These are phyloP conservation scores for Trinectes maculatus DNA, from an alignment of 2,113 vertebrate species.

Conservation along the genomic window DNA sequence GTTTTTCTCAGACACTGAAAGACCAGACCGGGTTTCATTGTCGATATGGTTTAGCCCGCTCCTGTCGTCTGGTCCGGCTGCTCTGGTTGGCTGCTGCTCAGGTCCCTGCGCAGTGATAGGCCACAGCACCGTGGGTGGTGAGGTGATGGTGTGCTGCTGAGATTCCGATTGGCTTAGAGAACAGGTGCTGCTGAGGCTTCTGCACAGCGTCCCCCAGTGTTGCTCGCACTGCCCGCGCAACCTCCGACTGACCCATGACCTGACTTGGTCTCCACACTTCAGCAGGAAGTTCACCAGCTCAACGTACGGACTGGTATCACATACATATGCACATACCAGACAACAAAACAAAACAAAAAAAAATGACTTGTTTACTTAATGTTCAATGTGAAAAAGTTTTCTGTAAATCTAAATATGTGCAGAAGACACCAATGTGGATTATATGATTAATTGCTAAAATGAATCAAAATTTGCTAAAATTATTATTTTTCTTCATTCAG, in stretches of 20 bases:
- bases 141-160: slow-evolving; percentile 19
- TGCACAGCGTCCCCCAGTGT: slow-evolving; percentile 91
- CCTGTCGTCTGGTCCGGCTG: slow-evolving; percentile 59
- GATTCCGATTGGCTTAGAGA: slow-evolving; percentile 39
- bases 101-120: slow-evolving; percentile 7
- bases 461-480: no score
- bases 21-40: background rate
- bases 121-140: slow-evolving; percentile 30
- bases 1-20: slow-evolving; percentile 1
- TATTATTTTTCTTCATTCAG: no score
- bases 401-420: no score
- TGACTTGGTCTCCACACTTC: slow-evolving; percentile 89
- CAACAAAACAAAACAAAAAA: no score
- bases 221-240: slow-evolving; percentile 90
- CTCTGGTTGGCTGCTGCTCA: slow-evolving; percentile 36
- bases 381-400: no score
- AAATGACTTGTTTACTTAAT: no score
- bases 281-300: slow-evolving; percentile 94
- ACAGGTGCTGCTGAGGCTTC: slow-evolving; percentile 88
- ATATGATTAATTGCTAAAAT: no score
- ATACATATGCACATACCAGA: no score
- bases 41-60: background rate
- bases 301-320: slow-evolving; percentile 85
- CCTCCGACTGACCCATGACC: slow-evolving; percentile 84
- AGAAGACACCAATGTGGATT: no score